phyloP scores from a whole-genome alignment of 1,140 invertebrate species.

The Chironomus striatipennis region DNA sequence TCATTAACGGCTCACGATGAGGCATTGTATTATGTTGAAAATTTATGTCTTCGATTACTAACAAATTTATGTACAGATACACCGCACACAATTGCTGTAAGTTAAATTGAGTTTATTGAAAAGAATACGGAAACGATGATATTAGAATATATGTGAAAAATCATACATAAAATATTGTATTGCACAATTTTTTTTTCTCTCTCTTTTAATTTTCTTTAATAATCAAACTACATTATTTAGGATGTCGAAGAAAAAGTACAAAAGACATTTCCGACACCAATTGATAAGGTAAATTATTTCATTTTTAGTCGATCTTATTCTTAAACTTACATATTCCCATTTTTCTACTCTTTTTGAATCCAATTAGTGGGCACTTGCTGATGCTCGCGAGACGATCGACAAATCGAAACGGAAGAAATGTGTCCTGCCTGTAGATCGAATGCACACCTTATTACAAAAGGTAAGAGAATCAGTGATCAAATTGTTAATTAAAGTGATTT shows the following conservation, averaged over 20 bases:
- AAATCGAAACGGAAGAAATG: constrained; percentile 73
- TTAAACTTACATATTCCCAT: no score
- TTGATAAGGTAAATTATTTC: constrained; percentile 54
- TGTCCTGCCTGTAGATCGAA: constrained; percentile 80
- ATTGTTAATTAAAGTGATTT: neutral
- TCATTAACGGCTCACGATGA: constrained; percentile 77
- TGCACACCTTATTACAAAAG: constrained; percentile 84
- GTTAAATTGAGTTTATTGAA: neutral
- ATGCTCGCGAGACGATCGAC: constrained; percentile 76
- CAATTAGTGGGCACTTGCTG: constrained; percentile 68
- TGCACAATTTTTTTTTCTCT: neutral
- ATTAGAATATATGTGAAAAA: no score
- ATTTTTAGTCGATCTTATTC: no score
- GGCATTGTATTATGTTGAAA: constrained; percentile 88
- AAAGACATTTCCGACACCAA: constrained; percentile 84
- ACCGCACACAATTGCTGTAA: constrained; percentile 62
- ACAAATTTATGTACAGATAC: constrained; percentile 80
- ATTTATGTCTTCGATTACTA: constrained; percentile 77
- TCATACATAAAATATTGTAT: neutral
- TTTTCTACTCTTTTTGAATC: neutral
- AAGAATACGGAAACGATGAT: no score
- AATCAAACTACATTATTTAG: constrained; percentile 39
- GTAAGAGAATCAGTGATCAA: constrained; percentile 43
- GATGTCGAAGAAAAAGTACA: constrained; percentile 89
- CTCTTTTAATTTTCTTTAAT: constrained; percentile 19